Evolutionary conservation across 2,797 vertebrate genomes (phyloP).

Genomic region (Gymnopithys bicolor): DNA sequence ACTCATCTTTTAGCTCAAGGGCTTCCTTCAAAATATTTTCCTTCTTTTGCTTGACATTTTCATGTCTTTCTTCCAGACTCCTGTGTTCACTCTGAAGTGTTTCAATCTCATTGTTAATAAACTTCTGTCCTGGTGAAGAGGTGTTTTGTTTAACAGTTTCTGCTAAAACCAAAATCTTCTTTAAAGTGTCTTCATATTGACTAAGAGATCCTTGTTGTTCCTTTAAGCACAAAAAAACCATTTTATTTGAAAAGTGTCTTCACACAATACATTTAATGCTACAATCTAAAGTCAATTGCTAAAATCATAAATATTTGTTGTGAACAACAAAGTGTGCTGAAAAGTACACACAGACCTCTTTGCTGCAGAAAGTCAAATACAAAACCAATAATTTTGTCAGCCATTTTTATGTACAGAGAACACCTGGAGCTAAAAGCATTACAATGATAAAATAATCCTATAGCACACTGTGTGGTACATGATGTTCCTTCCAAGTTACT

Average conservation of each 20-base stretch:
- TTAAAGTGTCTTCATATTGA: constrained; percentile 25
- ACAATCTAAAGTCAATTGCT: background rate
- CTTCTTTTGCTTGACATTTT: constrained; percentile 64
- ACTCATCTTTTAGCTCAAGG: constrained; percentile 43
- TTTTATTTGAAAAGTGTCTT: constrained; percentile 21
- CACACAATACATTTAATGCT: background rate
- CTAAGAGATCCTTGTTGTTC: constrained; percentile 67
- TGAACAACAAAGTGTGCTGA: constrained; percentile 29
- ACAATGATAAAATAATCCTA: background rate
- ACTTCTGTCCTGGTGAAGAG: constrained; percentile 67
- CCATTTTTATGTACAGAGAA: background rate
- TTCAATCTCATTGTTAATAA: constrained; percentile 73
- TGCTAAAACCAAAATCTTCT: constrained; percentile 67
- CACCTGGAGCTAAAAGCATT: background rate
- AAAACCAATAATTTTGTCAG: background rate
- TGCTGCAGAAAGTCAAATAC: background rate
- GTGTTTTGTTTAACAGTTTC: constrained; percentile 73
- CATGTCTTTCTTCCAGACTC: constrained; percentile 65
- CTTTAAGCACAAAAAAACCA: constrained; percentile 59
- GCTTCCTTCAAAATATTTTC: constrained; percentile 39
- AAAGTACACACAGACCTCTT: background rate
- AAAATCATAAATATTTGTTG: constrained; percentile 17
- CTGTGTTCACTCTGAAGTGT: constrained; percentile 65
- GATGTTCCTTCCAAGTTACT: background rate
- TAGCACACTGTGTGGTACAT: background rate